Base-by-base conservation (phyloP, 2,888 invertebrate genomes). In the Athripsodes cinereus region DNA sequence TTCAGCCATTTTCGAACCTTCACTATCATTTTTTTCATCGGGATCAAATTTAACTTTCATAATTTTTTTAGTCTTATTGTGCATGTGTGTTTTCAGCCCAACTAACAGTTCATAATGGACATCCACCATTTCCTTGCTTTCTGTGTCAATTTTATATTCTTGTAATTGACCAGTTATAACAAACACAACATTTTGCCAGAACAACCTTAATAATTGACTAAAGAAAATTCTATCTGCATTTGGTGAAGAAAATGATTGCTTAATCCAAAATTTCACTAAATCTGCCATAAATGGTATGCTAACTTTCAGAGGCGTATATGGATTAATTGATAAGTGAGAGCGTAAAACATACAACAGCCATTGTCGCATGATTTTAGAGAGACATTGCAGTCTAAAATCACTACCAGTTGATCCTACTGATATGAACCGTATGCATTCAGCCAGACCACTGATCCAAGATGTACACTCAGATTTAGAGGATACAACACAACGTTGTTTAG, bases 401-500 rank as follows among this genome's bases (percentile, higher is more conserved):
- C 40, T 21, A 10, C 51, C 31, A 2, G 47, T 49, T 5, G 53
- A 40, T 13, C 51, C 34, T 2, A 62, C 35, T 10, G 83, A 72
- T 11, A 82, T 69, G 67, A 82, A 88, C 52, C 83, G 83, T 19
- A 92, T 69, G 68, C 92, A 92, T 69, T 93, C 93, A 19, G 86
- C 78, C 65, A 87, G 83, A 1, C 89, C 81, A 48, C 78, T 79
- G 20, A 85, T 78, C 66, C 92, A 81, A 0, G 85, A 81, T 49
- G 82, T 76, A 18, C 81, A 79, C 72, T 92, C 91, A 46, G 84
- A 84, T 63, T 83, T 82, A 48, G 86, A 88, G 34, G 74, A 74
- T 52, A 81, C 69, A 10, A 85, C 79, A 52, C 74, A 76, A 61
- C 84, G 83, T 47, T 78, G 76, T 52, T 80, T 79, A 60, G 89